Evolutionary conservation across 2,797 vertebrate genomes (phyloP), one percentile per base, ranked within the genome.

Genomic region (Schizopygopsis pylzovi): DNA sequence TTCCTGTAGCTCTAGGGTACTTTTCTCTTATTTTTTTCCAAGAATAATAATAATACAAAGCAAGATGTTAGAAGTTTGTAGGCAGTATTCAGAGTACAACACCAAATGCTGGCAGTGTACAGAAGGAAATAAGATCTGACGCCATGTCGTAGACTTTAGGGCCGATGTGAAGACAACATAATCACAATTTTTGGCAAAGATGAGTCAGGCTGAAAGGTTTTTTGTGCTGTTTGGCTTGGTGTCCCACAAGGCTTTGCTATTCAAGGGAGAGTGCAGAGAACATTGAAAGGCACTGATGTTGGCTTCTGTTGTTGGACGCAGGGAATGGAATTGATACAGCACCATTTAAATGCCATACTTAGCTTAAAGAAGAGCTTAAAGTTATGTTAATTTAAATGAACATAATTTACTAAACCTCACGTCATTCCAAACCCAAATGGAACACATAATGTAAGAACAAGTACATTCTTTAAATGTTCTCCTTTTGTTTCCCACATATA

Each of bases 211-310:
- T 84, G 45, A 84, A 84, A 52, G 45, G 72, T 45, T 13, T 84
- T 77, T 54, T 84, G 82, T 84, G 82, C 43, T 84, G 72, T 67
- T 54, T 84, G 82, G 59, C 82, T 77, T 49, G 22, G 72, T 84
- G 47, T 77, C 59, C 59, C 45, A 28, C 72, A 77, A 77, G 59
- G 82, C 72, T 39, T 33, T 28, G 59, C 82, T 33, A 67, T 84
- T 84, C 45, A 67, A 63, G 33, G 45, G 11, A 67, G 59, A 84
- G 82, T 84, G 82, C 33, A 43, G 59, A 84, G 61, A 84, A 77
- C 77, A 84, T 77, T 39, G 72, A 84, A 84, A 54, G 59, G 72
- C 59, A 68, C 59, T 67, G 33, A 20, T 65, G 9, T 43, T 77
- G 45, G 72, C 45, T 52, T 76, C 10, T 83, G 82, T 45, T 73